Conservation (phyloP, 2,888 invertebrate genomes). For the Noctua janthe region DNA sequence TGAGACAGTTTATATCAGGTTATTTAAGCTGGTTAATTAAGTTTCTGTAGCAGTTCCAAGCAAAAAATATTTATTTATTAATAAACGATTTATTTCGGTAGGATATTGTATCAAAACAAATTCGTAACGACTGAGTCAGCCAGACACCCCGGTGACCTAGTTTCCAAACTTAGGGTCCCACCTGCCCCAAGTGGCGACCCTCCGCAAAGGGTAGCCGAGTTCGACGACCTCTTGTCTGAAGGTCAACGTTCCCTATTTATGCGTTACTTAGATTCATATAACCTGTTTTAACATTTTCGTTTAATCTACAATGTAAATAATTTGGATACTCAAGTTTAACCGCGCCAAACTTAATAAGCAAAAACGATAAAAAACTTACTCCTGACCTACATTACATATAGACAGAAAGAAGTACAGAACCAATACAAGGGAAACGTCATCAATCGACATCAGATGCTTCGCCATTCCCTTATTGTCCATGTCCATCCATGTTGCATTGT, state of each 20-base stretch:
- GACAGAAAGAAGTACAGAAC: neutral
- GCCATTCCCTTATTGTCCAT: neutral
- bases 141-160: slow-evolving; percentile 68
- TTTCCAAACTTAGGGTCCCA: slow-evolving; percentile 64
- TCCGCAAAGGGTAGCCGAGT: slow-evolving; percentile 69
- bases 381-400: neutral
- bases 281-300: neutral
- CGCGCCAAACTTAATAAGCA: neutral
- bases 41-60: neutral
- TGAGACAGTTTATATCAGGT: neutral
- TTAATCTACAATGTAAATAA: neutral
- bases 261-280: slow-evolving; percentile 6
- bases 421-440: neutral
- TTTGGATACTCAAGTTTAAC: neutral
- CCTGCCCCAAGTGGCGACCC: slow-evolving; percentile 64
- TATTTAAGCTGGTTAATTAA: neutral
- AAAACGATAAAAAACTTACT: neutral
- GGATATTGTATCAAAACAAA: slow-evolving; percentile 1
- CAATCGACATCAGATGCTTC: neutral
- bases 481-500: slow-evolving; percentile 17
- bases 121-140: slow-evolving; percentile 4
- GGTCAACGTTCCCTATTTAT: slow-evolving; percentile 68
- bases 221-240: slow-evolving; percentile 72
- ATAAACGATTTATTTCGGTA: neutral
- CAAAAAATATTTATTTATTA: no score